A percentile compares a stretch with the other conserved stretches of the same genome.
These are phyloP conservation scores for Mus pahari DNA, from an alignment of 2,113 vertebrate genomes.

Conservation along the genomic window DNA sequence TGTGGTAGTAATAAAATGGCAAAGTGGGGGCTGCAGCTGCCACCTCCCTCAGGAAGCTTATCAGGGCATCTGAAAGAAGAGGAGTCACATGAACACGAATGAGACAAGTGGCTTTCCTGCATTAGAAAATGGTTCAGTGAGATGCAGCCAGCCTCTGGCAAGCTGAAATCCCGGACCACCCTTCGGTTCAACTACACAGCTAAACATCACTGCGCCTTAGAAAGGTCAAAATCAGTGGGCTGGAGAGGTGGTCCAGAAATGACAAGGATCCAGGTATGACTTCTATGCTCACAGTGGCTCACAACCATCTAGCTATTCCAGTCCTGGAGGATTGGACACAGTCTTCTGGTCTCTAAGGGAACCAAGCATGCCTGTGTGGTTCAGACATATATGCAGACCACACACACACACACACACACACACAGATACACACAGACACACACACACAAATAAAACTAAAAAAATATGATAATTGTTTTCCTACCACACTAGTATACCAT, in stretches of 20 bases:
- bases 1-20: constrained; percentile 97
- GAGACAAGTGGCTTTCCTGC: neutral
- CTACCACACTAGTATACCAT: no score
- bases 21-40: constrained; percentile 89
- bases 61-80: constrained; percentile 88
- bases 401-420: neutral
- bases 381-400: neutral
- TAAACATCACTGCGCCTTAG: neutral
- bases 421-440: neutral
- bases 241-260: neutral
- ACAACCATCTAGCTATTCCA: neutral
- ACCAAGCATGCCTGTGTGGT: neutral
- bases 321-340: neutral
- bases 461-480: no score
- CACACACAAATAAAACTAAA: neutral
- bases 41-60: constrained; percentile 90
- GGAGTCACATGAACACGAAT: neutral
- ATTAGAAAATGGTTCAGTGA: neutral
- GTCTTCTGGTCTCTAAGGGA: neutral
- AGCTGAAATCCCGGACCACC: neutral
- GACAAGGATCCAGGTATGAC: neutral
- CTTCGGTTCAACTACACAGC: neutral
- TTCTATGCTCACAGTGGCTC: neutral
- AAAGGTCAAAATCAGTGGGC: neutral
- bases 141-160: neutral